Conservation (phyloP, 2,888 invertebrate genomes). For the Endomychus coccineus region DNA sequence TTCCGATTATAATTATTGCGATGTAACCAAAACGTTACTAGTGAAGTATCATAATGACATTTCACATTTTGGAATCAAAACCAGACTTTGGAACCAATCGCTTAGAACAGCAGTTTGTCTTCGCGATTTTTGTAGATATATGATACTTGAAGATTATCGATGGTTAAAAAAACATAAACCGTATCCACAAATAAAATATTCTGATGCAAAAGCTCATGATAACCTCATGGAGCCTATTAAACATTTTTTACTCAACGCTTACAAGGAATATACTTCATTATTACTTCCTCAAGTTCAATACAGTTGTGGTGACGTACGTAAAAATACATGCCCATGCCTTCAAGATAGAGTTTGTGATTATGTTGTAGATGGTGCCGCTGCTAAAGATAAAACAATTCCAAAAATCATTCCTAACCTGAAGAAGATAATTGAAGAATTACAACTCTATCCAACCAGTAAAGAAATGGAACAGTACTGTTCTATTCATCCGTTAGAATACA, state of each 20-base stretch:
- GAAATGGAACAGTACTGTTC: slow-evolving; percentile 18
- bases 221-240: slow-evolving; percentile 2
- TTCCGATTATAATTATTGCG: slow-evolving; percentile 23
- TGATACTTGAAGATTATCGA: slow-evolving; percentile 19
- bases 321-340: slow-evolving; percentile 7
- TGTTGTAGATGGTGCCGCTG: too few species aligned
- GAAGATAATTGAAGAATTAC: slow-evolving; percentile 6
- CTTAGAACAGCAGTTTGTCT: slow-evolving; percentile 29
- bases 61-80: slow-evolving; percentile 28
- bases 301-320: slow-evolving; percentile 8
- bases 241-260: too few species aligned
- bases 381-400: too few species aligned
- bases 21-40: slow-evolving; percentile 27
- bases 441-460: slow-evolving; percentile 6
- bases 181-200: slow-evolving; percentile 8
- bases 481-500: slow-evolving; percentile 10
- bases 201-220: slow-evolving; percentile 7
- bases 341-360: slow-evolving; percentile 5
- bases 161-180: slow-evolving; percentile 24
- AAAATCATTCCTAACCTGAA: slow-evolving; percentile 6
- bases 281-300: slow-evolving; percentile 10
- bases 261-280: slow-evolving; percentile 1
- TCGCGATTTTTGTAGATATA: slow-evolving; percentile 31
- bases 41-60: slow-evolving; percentile 27
- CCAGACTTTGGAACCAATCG: slow-evolving; percentile 22